Conservation (phyloP, 2,888 invertebrate genomes). For the Fragum whitleyi region DNA sequence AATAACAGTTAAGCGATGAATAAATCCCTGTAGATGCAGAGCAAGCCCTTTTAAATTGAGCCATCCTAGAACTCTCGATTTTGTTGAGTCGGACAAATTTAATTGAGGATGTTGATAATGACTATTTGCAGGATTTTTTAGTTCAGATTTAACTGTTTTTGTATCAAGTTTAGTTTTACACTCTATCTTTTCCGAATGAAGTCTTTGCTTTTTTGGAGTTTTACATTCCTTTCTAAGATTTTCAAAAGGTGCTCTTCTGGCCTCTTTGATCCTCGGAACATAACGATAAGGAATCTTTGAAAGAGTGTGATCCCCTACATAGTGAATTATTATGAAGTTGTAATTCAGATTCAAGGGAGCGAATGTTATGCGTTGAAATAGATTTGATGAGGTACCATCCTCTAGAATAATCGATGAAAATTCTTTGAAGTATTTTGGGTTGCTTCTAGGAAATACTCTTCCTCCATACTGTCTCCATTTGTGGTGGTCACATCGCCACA, state of each 20-base stretch:
- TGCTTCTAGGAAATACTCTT: slow-evolving; percentile 6
- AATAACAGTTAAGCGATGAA: slow-evolving; percentile 14
- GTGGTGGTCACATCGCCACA: slow-evolving; percentile 31
- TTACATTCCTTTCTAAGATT: slow-evolving; percentile 1
- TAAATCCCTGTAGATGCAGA: slow-evolving; percentile 18
- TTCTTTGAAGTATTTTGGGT: slow-evolving; percentile 23
- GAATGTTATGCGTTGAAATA: slow-evolving; percentile 23
- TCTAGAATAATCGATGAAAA: slow-evolving; percentile 24
- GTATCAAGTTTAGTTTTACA: not conserved
- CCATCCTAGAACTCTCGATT: slow-evolving; percentile 8
- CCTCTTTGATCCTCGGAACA: slow-evolving; percentile 7
- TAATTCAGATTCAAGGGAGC: slow-evolving; percentile 5
- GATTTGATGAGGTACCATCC: not conserved
- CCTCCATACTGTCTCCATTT: slow-evolving; percentile 29
- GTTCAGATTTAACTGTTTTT: not conserved
- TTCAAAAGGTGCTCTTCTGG: slow-evolving; percentile 11
- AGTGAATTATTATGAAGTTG: slow-evolving; percentile 22
- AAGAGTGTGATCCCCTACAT: slow-evolving; percentile 29
- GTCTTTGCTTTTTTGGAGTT: not conserved
- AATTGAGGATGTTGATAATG: not conserved
- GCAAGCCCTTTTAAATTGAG: slow-evolving; percentile 25
- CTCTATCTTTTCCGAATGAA: not conserved
- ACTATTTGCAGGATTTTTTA: not conserved
- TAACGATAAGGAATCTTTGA: slow-evolving; percentile 19
- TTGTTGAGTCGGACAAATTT: not conserved